A percentile compares a stretch with the other conserved stretches of the same genome.
phyloP scores from a whole-genome alignment of 2,797 vertebrate genomes.

The Molossus molossus region DNA sequence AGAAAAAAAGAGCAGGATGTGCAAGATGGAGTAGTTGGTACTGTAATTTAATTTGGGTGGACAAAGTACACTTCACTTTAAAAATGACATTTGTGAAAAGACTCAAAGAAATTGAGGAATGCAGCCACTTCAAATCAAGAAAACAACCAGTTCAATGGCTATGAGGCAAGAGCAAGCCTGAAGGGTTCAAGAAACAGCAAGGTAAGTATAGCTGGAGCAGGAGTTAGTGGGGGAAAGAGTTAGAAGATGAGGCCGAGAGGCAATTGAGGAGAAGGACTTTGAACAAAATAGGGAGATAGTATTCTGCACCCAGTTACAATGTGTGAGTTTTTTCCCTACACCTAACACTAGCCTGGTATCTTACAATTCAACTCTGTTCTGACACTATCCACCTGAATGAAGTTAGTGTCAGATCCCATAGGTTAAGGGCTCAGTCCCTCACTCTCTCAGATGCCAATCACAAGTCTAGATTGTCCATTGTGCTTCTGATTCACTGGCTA shows the following conservation, averaged over 20 bases:
- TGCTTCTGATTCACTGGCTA: background rate
- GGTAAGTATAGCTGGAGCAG: background rate
- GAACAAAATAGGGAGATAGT: background rate
- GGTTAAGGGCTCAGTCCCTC: background rate
- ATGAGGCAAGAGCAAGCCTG: background rate
- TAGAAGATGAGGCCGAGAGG: background rate
- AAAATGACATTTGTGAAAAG: slow-evolving; percentile 25
- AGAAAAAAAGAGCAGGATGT: background rate
- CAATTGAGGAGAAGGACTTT: background rate
- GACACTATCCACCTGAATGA: background rate
- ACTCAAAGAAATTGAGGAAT: background rate
- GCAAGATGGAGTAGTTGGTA: background rate
- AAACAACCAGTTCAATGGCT: background rate
- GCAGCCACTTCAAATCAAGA: background rate
- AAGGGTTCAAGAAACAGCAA: background rate
- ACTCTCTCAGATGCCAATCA: background rate
- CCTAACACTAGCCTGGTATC: background rate
- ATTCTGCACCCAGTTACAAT: background rate
- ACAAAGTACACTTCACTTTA: background rate
- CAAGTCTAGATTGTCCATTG: background rate
- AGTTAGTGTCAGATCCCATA: background rate
- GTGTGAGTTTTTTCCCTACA: background rate
- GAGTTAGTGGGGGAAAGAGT: background rate
- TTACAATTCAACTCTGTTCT: background rate
- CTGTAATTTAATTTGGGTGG: background rate